Conservation (phyloP, 2,888 invertebrate species). For the Philereme vetulata region DNA sequence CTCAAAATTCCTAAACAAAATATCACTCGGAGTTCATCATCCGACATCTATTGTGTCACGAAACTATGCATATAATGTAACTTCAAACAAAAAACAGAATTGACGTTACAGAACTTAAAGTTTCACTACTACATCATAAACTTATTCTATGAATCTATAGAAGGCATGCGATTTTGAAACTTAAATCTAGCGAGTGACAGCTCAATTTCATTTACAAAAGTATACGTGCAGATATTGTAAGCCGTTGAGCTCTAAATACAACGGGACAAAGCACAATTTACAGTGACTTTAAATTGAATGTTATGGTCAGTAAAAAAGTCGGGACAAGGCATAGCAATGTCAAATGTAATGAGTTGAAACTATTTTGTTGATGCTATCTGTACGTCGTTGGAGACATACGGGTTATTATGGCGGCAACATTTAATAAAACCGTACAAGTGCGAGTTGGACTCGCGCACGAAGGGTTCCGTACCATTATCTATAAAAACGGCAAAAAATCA, state of each 20-base stretch:
- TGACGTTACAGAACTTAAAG: not conserved
- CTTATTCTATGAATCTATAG: not conserved
- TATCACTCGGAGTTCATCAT: conserved; percentile 22
- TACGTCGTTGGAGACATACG: conserved; percentile 21
- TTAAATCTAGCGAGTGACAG: too few species aligned
- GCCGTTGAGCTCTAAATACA: not conserved
- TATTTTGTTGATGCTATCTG: conserved; percentile 28
- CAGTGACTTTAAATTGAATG: not conserved
- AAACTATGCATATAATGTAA: conserved; percentile 22
- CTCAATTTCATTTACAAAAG: too few species aligned
- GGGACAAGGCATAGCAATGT: conserved; percentile 18
- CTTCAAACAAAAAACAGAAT: conserved; percentile 11
- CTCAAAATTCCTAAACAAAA: conserved; percentile 15
- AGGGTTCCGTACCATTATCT: too few species aligned
- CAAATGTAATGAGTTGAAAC: conserved; percentile 17
- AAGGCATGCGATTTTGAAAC: not conserved
- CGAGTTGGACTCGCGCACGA: too few species aligned
- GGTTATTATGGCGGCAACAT: not conserved
- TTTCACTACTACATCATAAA: not conserved
- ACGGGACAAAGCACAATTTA: not conserved
- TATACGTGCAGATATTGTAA: not conserved
- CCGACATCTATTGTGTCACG: conserved; percentile 33
- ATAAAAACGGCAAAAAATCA: too few species aligned
- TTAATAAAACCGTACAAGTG: too few species aligned
- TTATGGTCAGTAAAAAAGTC: conserved; percentile 28